Base-by-base conservation (phyloP, 2,888 invertebrate species). In the Chironomus riparius region DNA sequence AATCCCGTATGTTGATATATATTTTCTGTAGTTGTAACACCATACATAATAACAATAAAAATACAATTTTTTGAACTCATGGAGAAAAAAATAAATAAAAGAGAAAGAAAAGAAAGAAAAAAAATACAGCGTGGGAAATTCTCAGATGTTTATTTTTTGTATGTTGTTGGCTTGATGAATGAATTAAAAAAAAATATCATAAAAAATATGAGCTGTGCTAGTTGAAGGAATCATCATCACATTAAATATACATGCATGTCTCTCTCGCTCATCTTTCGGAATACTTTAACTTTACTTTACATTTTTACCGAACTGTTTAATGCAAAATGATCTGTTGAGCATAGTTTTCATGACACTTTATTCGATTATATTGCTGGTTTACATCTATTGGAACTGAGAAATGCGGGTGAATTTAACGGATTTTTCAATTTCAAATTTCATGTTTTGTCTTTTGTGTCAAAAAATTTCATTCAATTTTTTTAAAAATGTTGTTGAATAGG, bases 101-200 rank as follows among this genome's bases (percentile, higher is more conserved):
- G 10, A 62, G 62, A 18, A 22, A 62, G 62, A 62, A 56, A 62
- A 18, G 47, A 74, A 74, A 38, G 61, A 74, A 56, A 47, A 74
- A 73, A 73, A 71, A 65, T 68, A 74, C 74, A 74, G 74, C 74
- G 74, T 74, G 74, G 68, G 74, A 74, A 74, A 21, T 68, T 74
- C 68, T 74, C 74, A 74, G 74, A 74, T 74, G 74, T 74, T 47
- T 28, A 21, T 13, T 71, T 21, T 56, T 65, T 74, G 65, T 74
- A 21, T 28, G 50, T 13, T 71, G 50, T 56, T 65, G 62, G 15
- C 74, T 56, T 62, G 74, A 74, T 74, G 74, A 74, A 68, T 68
- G 65, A 74, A 68, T 68, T 68, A 68, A 65, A 74, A 12, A 68
- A 24, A 62, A 62, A 47, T 62, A 48, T 68, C 65, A 47, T 48